A percentile compares a stretch with the other conserved stretches of the same genome.
Evolutionary conservation across 2,113 vertebrate species (phyloP).

Genomic region (Osmerus mordax): DNA sequence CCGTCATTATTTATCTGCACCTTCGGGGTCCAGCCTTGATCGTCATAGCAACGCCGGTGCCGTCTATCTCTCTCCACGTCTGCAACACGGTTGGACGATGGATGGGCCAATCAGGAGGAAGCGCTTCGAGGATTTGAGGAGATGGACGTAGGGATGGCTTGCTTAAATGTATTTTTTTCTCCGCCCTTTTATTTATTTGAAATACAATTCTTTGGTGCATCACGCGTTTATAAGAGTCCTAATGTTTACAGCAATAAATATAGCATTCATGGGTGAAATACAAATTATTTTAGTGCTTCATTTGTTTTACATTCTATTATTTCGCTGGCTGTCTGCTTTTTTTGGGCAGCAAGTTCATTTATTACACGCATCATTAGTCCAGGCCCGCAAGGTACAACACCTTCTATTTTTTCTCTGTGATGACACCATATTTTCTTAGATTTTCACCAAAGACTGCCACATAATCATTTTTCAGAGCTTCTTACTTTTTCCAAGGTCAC

Average conservation of each 20-base stretch:
- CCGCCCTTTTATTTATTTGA: neutral
- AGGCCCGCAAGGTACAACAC: conserved; percentile 21
- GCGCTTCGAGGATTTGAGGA: no score
- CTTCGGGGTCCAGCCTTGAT: neutral
- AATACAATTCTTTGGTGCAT: neutral
- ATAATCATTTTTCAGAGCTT: conserved; percentile 38
- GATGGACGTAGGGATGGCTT: no score
- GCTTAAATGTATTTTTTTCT: no score
- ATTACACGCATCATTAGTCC: conserved; percentile 32
- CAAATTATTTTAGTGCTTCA: conserved; percentile 4
- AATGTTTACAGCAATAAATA: conserved; percentile 18
- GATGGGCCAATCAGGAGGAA: no score
- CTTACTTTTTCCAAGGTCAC: conserved; percentile 28
- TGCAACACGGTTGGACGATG: no score
- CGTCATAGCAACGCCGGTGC: neutral
- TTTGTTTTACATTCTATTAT: conserved; percentile 30
- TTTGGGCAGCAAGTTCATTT: conserved; percentile 25
- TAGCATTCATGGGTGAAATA: neutral
- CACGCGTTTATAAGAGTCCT: neutral
- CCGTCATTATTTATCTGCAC: neutral
- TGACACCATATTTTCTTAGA: conserved; percentile 29
- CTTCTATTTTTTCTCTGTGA: conserved; percentile 6
- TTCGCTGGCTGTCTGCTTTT: conserved; percentile 1
- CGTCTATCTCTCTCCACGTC: neutral
- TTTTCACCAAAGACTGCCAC: conserved; percentile 39